phyloP scores from a whole-genome alignment of 2,113 vertebrate species.

The Peucedramus taeniatus region DNA sequence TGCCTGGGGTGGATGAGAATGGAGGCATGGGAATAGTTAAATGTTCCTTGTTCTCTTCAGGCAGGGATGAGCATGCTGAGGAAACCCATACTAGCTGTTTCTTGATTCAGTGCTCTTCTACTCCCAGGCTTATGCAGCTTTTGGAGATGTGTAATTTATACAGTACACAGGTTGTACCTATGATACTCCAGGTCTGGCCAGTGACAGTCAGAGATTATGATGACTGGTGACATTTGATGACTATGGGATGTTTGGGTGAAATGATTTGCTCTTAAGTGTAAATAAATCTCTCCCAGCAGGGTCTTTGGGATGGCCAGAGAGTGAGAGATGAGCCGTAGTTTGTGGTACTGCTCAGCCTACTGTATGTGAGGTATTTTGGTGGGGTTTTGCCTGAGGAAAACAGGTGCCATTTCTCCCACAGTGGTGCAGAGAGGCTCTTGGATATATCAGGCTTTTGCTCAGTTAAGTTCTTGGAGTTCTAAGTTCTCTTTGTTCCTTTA shows the following conservation, averaged over 20 bases:
- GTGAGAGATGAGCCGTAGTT: not conserved
- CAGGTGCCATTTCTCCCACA: not conserved
- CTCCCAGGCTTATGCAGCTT: not conserved
- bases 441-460: not conserved
- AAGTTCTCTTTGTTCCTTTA: too few species aligned
- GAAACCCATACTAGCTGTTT: not conserved
- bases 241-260: not conserved
- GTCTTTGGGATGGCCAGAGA: not conserved
- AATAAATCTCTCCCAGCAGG: not conserved
- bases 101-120: not conserved
- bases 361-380: not conserved
- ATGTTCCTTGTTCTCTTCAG: not conserved
- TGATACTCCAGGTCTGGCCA: not conserved
- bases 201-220: not conserved
- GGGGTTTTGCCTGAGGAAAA: not conserved
- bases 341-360: not conserved
- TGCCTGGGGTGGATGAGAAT: not conserved
- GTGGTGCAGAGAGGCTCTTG: not conserved
- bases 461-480: not conserved
- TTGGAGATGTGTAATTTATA: not conserved
- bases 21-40: not conserved
- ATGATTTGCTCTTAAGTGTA: not conserved
- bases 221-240: not conserved
- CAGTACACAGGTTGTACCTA: not conserved
- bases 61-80: not conserved